Evolutionary conservation across 2,888 invertebrate species (phyloP).

Genomic region (Epistrophe eligans): DNA sequence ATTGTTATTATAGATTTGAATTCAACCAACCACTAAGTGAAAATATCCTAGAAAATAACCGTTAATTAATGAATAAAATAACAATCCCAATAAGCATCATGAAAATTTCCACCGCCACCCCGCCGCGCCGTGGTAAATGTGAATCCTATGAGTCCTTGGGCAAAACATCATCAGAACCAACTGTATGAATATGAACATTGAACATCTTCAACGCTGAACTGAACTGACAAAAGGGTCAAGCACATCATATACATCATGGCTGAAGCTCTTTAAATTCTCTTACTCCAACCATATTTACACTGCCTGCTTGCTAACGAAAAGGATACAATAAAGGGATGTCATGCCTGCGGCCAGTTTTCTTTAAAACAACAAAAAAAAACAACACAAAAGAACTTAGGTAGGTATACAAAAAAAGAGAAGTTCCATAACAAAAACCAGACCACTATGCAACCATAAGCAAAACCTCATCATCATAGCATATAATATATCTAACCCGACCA

Average conservation of each 20-base stretch:
- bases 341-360: conserved; percentile 65
- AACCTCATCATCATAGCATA: conserved; percentile 62
- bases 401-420: conserved; percentile 28
- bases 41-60: background rate
- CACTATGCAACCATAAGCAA: conserved; percentile 52
- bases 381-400: conserved; percentile 56
- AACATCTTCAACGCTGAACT: conserved; percentile 60
- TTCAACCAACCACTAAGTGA: background rate
- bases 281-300: background rate
- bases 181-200: conserved; percentile 42
- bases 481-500: conserved; percentile 49
- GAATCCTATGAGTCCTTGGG: conserved; percentile 65
- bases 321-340: conserved; percentile 53
- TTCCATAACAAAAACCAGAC: conserved; percentile 27
- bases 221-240: conserved; percentile 70
- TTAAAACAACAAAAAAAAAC: conserved; percentile 44
- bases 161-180: conserved; percentile 51
- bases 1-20: too few relatives aligned
- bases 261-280: conserved; percentile 38
- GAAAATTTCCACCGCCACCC: conserved; percentile 26
- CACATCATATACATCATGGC: background rate
- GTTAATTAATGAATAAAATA: conserved; percentile 26
- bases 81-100: conserved; percentile 41
- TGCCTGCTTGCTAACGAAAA: conserved; percentile 47
- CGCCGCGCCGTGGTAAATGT: background rate